Evolutionary conservation across 2,888 invertebrate species (phyloP).

Genomic region (Tuta absoluta): DNA sequence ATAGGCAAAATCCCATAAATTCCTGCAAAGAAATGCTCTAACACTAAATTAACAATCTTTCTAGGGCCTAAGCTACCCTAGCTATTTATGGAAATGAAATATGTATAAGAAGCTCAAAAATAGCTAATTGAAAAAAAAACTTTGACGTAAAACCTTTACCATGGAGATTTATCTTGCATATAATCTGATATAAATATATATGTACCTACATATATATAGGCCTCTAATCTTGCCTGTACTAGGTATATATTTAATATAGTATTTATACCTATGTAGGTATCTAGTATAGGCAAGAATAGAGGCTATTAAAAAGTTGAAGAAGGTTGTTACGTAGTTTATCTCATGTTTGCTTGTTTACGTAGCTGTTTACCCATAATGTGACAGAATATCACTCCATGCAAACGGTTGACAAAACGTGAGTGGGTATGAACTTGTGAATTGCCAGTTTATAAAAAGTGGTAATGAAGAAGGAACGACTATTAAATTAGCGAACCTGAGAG

Average conservation of each 20-base stretch:
- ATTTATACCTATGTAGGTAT: too few relatives aligned
- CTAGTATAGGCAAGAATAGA: neutral
- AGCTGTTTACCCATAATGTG: neutral
- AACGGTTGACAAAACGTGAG: conserved; percentile 15
- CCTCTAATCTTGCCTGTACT: neutral
- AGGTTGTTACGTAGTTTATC: conserved; percentile 1
- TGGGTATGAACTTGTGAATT: conserved; percentile 42
- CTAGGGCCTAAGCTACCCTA: too few relatives aligned
- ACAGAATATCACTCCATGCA: neutral
- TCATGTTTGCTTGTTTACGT: neutral
- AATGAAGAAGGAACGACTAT: conserved; percentile 55
- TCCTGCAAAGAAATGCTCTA: too few relatives aligned
- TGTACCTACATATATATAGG: neutral
- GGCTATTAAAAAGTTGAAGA: neutral
- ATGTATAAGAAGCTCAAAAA: too few relatives aligned
- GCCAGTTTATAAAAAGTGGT: conserved; percentile 42
- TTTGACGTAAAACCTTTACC: too few relatives aligned
- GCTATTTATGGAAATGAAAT: too few relatives aligned
- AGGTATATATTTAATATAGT: too few relatives aligned
- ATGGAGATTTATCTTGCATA: too few relatives aligned
- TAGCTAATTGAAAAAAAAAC: too few relatives aligned
- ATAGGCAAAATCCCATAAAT: too few relatives aligned
- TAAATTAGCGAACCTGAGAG: conserved; percentile 49
- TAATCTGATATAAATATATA: too few relatives aligned
- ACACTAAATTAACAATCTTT: too few relatives aligned